Base-by-base conservation (phyloP, 2,888 invertebrate species). In the Agonopterix alstromeriana region DNA sequence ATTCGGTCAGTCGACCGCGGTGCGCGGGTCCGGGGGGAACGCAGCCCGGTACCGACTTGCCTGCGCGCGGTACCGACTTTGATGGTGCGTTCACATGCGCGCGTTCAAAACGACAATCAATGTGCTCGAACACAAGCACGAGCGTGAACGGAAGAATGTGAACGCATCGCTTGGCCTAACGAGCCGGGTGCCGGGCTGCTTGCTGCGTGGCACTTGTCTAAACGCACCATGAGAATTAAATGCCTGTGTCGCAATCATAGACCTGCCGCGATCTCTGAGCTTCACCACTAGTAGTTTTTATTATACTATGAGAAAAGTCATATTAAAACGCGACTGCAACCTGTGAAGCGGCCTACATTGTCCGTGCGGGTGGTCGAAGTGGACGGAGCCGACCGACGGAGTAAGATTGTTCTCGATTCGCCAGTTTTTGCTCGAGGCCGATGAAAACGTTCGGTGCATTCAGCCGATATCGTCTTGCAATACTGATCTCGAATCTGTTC, bases 341-440 rank as follows among this genome's bases (percentile, higher is more conserved):
- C 27, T 27, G 27, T 27, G 35, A 11, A 35, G 36, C 44, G 36
- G 10, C 63, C 67, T 69, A 73, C 61, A 66, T 73, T 55, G 56
- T 48, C 63, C 60, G 49, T 54, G 56, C 57, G 65, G 66, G 62
- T 66, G 63, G 71, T 62, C 70, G 58, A 53, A 51, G 63, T 68
- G 27, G 27, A 27, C 27, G 27, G 27, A 27, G 27, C 27, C 5
- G 27, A 27, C 27, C 27, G 27, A 27, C 3, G 27, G 27, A 27
- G 27, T 27, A 27, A 27, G 27, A 27, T 27, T 67, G 65, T 70
- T 65, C 63, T 61, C 63, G 60, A 67, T 60, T 63, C 65, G 58
- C 62, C 51, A 67, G 57, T 67, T 68, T 67, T 67, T 66, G 65
- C 67, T 63, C 65, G 67, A 50, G 48, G 51, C 47, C 47, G 52